Evolutionary conservation across 2,888 invertebrate genomes (phyloP).

Genomic region (Eledone cirrhosa): DNA sequence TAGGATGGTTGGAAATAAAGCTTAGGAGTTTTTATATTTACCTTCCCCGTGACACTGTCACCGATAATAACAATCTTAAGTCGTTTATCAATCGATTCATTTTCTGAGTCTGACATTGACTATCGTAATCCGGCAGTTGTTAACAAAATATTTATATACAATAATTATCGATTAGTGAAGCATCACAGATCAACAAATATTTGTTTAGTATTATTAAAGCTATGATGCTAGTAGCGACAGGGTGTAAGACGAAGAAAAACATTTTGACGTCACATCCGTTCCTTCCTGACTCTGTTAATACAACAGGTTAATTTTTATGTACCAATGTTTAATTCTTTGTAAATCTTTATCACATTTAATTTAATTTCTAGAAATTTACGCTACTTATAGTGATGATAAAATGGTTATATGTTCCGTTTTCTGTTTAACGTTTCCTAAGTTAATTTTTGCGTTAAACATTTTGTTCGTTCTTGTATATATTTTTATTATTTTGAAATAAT

Average conservation of each 20-base stretch:
- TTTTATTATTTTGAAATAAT: too few relatives aligned
- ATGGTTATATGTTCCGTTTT: too few relatives aligned
- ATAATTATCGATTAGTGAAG: conserved; percentile 2
- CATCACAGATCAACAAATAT: background rate
- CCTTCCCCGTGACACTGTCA: conserved; percentile 84
- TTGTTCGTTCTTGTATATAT: too few relatives aligned
- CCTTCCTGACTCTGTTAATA: background rate
- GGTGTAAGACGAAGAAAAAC: background rate
- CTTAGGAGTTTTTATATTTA: conserved; percentile 67
- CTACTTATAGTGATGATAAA: too few relatives aligned
- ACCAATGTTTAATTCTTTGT: too few relatives aligned
- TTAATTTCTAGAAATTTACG: too few relatives aligned
- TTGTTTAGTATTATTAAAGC: background rate
- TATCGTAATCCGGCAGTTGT: background rate
- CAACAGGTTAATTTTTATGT: too few relatives aligned
- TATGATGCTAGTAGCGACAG: background rate
- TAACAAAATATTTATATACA: too few relatives aligned
- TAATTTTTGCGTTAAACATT: too few relatives aligned
- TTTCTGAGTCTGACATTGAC: conserved; percentile 65
- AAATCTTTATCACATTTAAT: too few relatives aligned
- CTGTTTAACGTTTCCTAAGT: too few relatives aligned
- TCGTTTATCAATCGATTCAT: conserved; percentile 68
- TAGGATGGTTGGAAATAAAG: too few relatives aligned
- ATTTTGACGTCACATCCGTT: conserved; percentile 19
- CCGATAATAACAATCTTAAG: conserved; percentile 83